Base-by-base conservation (phyloP, 2,888 invertebrate species). In the Orchesella flavescens region DNA sequence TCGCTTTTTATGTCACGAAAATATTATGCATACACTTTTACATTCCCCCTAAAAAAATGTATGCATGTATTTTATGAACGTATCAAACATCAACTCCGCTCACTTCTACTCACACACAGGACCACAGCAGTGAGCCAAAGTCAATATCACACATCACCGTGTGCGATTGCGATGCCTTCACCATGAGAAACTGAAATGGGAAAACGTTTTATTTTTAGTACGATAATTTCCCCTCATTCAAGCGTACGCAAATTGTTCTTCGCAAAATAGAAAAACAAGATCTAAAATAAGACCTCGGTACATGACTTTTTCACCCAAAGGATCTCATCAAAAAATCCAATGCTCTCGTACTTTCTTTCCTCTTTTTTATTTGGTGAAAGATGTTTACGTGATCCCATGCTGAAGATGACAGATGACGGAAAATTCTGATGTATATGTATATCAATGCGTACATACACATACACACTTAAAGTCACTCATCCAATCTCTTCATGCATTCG, bases 221-320 rank as follows among this genome's bases (percentile, higher is more conserved):
- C 76, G 82, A 84, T 65, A 86, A 84, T 86, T 86, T 79, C 74
- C 78, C 73, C 75, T 61, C 69, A 82, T 17, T 84, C 74, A 80
- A 73, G 84, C 80, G 81, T 61, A 83, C 55, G 53, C 61, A 83
- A 84, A 79, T 79, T 80, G 80, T 80, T 75, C 75, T 43, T n/a
- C 13, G 53, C 63, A 74, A 75, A n/a, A 61, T 53, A 57, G 65
- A 71, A 69, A 53, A 69, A 43, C 49, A 69, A 12, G 53, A 53
- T 46, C 49, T 69, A 53, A 23, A 69, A 69, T 53, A 69, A 69
- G 53, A 44, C 49, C 17, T 24, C 23, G n/a, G 23, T 9, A 34
- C 13, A 49, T 65, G 75, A 34, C 75, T 65, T 75, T 73, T 46
- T 74, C 74, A 75, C n/a, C 55, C n/a, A 49, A 55, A n/a, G 44